Base-by-base conservation (phyloP, 2,113 vertebrate species). In the Meleagris gallopavo region DNA sequence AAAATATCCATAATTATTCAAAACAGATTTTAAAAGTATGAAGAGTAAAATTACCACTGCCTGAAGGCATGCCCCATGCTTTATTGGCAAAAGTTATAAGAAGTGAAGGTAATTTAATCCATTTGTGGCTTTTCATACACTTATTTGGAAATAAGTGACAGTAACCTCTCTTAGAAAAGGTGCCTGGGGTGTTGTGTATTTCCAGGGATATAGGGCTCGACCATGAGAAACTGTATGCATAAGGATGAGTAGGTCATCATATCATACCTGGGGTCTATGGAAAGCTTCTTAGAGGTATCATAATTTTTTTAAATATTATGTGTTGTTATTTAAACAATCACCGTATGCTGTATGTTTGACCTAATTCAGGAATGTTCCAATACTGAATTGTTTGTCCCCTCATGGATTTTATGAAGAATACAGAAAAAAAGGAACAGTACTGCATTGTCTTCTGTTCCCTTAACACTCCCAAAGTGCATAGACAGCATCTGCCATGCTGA, bases 241-340 rank as follows among this genome's bases (percentile, higher is more conserved):
- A 69, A 82, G 34, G 32, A 7, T 20, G 11, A 50, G 40, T 25
- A 10, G 57, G 43, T 24, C 70, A 86, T 77, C 81, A 41, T n/a
- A 27, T 80, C 0, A 0, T 76, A 24, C 32, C 25, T 45, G 9
- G 22, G 6, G 9, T 9, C 41, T 62, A 9, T 41, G 32, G 52
- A 90, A 74, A 81, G 17, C 25, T 81, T 81, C 27, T 21, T 34
- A 29, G 46, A 25, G 6, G 9, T 60, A n/a, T 27, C 25, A 46
- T 27, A 45, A 34, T 55, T 60, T 46, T 36, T 60, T 7, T 46
- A 29, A 46, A 60, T 45, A 36, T 7, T 36, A 22, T 15, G 19
- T 72, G 70, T 19, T 69, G 13, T 69, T 66, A 30, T 32, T 48
- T 69, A 34, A 46, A n/a, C 22, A 34, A 17, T 45, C 30, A 67